Conservation (phyloP, 1,140 invertebrate species). For the Euschistus heros region DNA sequence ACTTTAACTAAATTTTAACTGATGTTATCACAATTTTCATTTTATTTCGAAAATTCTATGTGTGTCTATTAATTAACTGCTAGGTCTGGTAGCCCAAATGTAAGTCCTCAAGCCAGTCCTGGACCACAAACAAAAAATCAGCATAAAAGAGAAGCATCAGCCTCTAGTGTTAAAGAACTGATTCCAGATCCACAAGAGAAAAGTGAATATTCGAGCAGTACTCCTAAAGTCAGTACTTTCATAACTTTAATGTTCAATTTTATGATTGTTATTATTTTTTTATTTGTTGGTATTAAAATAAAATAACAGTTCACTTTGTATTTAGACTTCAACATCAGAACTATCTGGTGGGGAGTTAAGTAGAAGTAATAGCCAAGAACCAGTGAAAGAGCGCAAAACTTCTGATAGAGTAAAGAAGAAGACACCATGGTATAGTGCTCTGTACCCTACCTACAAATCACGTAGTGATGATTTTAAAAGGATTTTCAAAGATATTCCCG, state of each 20-base stretch:
- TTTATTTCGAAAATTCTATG: neutral
- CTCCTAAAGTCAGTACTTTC: constrained; percentile 3
- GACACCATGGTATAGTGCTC: constrained; percentile 67
- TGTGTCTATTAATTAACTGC: neutral
- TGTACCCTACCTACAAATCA: constrained; percentile 89
- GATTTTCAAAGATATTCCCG: constrained; percentile 83
- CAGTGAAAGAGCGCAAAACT: constrained; percentile 33
- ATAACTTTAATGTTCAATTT: constrained; percentile 12
- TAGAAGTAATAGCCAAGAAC: constrained; percentile 26
- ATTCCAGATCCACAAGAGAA: constrained; percentile 2
- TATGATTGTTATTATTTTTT: neutral
- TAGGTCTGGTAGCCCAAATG: constrained; percentile 17
- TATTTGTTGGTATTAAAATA: neutral
- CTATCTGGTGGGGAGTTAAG: constrained; percentile 13
- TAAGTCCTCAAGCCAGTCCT: constrained; percentile 22
- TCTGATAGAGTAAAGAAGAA: constrained; percentile 54
- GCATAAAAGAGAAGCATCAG: constrained; percentile 22
- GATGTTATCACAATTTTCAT: neutral
- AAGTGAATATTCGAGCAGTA: neutral
- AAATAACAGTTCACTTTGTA: neutral
- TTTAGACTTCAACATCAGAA: constrained; percentile 3
- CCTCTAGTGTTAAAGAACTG: neutral
- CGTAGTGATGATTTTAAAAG: constrained; percentile 83
- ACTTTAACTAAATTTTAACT: neutral
- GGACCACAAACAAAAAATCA: constrained; percentile 6